These are phyloP conservation scores for Rhinichthys osculus DNA, from an alignment of 2,797 vertebrate species.

Conservation along the genomic window DNA sequence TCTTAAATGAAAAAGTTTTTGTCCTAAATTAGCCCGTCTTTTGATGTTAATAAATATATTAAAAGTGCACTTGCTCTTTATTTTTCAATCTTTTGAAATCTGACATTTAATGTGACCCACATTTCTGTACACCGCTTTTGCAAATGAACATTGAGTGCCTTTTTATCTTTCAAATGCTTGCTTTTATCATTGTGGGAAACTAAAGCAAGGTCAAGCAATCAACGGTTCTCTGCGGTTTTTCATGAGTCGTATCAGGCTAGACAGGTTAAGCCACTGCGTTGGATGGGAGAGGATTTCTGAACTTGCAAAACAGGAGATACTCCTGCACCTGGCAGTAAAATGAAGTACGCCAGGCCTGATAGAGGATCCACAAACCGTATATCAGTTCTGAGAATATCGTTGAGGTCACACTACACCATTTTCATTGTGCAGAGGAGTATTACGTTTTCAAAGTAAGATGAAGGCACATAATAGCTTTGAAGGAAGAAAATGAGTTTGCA, in stretches of 20 bases:
- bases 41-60: background rate
- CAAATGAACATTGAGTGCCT: background rate
- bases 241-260: constrained; percentile 66
- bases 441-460: constrained; percentile 61
- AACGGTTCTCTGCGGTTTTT: constrained; percentile 63
- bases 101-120: background rate
- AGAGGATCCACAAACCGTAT: constrained; percentile 29
- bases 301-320: constrained; percentile 64
- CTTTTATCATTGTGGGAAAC: constrained; percentile 38
- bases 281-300: constrained; percentile 58
- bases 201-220: constrained; percentile 59
- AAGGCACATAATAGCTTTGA: constrained; percentile 41
- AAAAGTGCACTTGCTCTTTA: background rate
- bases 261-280: constrained; percentile 62
- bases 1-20: background rate
- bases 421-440: constrained; percentile 67
- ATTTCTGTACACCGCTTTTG: background rate
- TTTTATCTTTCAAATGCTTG: constrained; percentile 25
- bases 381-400: constrained; percentile 20
- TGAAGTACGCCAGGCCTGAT: constrained; percentile 32
- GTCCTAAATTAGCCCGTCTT: background rate
- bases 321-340: constrained; percentile 45
- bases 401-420: constrained; percentile 61
- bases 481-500: constrained; percentile 19
- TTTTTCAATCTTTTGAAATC: background rate